phyloP scores from a whole-genome alignment of 1,140 invertebrate genomes.

The Ctenoplectra terminalis region DNA sequence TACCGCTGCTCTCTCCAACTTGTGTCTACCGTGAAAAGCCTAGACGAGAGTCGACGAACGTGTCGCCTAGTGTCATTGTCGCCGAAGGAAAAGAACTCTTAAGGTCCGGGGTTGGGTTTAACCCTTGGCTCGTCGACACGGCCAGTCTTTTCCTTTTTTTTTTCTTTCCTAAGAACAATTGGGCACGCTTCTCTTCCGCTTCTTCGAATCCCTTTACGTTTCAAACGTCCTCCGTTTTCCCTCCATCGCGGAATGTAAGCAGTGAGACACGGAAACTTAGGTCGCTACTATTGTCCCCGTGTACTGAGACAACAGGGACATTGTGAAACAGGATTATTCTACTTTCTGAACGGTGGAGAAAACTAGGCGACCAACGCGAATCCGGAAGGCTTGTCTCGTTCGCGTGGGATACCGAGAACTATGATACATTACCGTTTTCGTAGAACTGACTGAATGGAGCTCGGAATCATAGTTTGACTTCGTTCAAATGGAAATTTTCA shows the following conservation, averaged over 20 bases:
- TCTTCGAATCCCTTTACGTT: constrained; percentile 27
- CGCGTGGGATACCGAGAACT: not conserved
- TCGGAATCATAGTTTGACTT: not conserved
- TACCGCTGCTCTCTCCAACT: not conserved
- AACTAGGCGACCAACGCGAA: not conserved
- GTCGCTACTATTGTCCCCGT: not conserved
- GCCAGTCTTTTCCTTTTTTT: not conserved
- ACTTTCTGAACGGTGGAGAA: not conserved
- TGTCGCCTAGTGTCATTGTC: constrained; percentile 30
- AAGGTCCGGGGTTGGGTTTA: not conserved
- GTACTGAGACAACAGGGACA: too few species aligned
- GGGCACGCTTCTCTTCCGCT: constrained; percentile 28
- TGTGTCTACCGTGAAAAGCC: not conserved
- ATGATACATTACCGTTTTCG: not conserved
- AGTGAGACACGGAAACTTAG: not conserved
- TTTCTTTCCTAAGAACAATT: constrained; percentile 18
- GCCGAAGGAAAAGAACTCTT: constrained; percentile 14
- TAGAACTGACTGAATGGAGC: not conserved
- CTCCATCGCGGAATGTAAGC: too few species aligned
- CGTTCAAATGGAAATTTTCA: too few species aligned
- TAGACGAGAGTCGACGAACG: not conserved
- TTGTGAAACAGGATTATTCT: constrained; percentile 6
- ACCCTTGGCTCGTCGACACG: not conserved
- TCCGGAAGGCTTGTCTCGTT: not conserved
- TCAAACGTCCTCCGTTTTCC: constrained; percentile 3